Evolutionary conservation across 2,113 vertebrate species (phyloP), one percentile per base, ranked within the genome.

Genomic region (Hippopotamus amphibius): DNA sequence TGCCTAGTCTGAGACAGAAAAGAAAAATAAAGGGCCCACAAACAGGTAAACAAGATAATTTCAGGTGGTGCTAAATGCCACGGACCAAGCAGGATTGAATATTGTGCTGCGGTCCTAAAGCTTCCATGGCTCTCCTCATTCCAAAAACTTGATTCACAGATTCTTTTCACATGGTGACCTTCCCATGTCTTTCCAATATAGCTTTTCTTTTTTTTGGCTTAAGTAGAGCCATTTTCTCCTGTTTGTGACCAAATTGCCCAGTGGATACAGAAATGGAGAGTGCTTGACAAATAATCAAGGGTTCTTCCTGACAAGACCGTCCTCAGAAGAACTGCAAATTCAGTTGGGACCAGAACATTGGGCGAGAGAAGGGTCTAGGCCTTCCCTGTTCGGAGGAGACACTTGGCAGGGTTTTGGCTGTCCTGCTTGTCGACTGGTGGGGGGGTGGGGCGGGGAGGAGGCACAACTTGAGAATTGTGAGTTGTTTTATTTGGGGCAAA

Each of bases 21-120:
- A 17, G 12, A 37, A 48, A 48, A n/a, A 28, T 7, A 19, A 57
- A 69, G 10, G 7, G 7, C 28, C 41, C 55, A 53, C 61, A 69
- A 71, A 63, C 48, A 48, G 7, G 24, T 3, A n/a, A 43, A n/a
- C 26, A 61, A 86, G 76, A 37, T 46, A 0, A 6, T 59, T 84
- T 57, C 43, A 59, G 69, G 33, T 33, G 24, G 57, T 57, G 57
- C 13, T 30, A 33, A 66, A 28, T 7, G 24, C 21, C 46, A 3
- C 0, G 21, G 57, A 63, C 30, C 9, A 2, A 30, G 14, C 3
- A 12, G 22, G 28, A 26, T 6, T 15, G 14, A 65, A 19, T 10
- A 0, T 14, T 6, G 7, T 8, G 33, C 21, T 2, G 12, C 10
- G 1, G 79, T 37, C 55, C 48, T 2, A 6, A n/a, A 55, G 46